Base-by-base conservation (phyloP, 2,113 vertebrate species). In the Prunella himalayana region DNA sequence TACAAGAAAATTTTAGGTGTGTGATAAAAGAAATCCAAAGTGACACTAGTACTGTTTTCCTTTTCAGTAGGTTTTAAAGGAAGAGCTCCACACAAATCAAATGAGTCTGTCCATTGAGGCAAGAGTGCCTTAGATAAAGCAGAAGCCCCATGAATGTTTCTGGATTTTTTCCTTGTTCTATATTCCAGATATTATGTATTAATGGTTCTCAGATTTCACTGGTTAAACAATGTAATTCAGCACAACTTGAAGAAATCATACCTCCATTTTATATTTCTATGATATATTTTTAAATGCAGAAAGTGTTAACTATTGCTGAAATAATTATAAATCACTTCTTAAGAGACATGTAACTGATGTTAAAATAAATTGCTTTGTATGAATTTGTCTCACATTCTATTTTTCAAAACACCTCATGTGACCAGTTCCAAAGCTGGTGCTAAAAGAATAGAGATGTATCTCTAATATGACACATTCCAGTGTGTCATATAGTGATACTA, bases 221-320 rank as follows among this genome's bases (percentile, higher is more conserved):
- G 5, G 28, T 66, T 59, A 75, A 75, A 77, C 8, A 78, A 73
- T 61, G 64, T 2, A 65, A 12, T 33, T 92, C 24, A 35, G 41
- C 9, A 80, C 22, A 73, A 9, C 7, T 64, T 61, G 20, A 70
- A 37, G 71, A 80, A 95, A 65, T 1, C 27, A 18, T 30, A 16
- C 3, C 14, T 64, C 45, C 0, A 0, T 57, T 86, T 69, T 22
- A 16, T 23, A 54, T 6, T 2, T 47, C 1, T 23, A 6, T 0
- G 1, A 3, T 12, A 27, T 11, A 21, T 53, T 88, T 86, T 65
- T 11, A 90, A 77, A 77, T 37, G 12, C 3, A 61, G 22, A 57
- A 69, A 53, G 4, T 56, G 31, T 30, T 64, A 30, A 44, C 69
- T 68, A 49, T 64, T 33, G 61, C 31, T 69, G 53, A 76, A 64